These are phyloP conservation scores for Microcebus tavaratra DNA, from an alignment of 2,113 vertebrate genomes.

Conservation along the genomic window DNA sequence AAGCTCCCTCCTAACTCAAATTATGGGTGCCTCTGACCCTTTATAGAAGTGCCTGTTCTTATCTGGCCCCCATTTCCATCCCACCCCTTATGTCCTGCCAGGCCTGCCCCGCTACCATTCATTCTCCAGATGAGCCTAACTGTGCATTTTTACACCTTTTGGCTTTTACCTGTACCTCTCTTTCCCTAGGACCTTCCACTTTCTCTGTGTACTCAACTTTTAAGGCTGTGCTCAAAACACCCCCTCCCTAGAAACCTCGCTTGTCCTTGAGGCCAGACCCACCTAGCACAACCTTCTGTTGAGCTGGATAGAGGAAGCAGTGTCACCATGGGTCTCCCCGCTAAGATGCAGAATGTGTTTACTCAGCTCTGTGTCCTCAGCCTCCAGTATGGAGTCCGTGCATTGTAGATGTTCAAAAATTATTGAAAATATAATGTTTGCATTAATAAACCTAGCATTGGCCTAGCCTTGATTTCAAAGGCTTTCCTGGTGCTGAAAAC, in stretches of 20 bases:
- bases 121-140: not conserved
- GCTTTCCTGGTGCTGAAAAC: not conserved
- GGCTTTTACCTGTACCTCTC: not conserved
- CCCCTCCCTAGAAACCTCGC: not conserved
- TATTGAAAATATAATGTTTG: not conserved
- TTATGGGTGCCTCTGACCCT: not conserved
- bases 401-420: not conserved
- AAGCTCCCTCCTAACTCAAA: not conserved
- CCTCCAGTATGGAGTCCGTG: not conserved
- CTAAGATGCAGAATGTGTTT: not conserved
- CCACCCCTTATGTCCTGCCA: not conserved
- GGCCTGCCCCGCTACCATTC: fast-evolving
- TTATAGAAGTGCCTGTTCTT: not conserved
- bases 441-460: not conserved
- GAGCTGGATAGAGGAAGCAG: not conserved
- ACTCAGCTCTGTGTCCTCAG: not conserved
- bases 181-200: not conserved
- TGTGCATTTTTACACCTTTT: not conserved
- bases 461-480: not conserved
- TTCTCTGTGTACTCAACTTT: not conserved
- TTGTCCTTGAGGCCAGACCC: not conserved
- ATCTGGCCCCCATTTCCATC: not conserved
- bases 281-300: not conserved
- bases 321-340: not conserved
- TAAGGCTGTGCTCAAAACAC: not conserved